Base-by-base conservation (phyloP, 2,888 invertebrate genomes). In the Augochlorella aurata region DNA sequence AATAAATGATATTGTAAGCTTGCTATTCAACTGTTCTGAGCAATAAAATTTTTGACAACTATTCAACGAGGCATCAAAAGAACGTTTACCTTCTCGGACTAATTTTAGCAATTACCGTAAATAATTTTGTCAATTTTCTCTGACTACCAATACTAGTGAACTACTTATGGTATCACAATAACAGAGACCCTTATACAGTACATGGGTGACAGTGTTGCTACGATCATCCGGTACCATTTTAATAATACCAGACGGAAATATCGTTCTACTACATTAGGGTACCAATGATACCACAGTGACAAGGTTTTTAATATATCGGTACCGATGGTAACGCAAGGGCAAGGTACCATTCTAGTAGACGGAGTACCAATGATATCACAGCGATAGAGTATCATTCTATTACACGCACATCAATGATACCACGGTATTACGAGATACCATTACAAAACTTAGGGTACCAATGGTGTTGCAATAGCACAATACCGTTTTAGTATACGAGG, bases 81-180 rank as follows among this genome's bases (percentile, higher is more conserved):
- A 29, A 18, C 63, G 29, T 9, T 29, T 29, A 63, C 63, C 63
- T 63, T 16, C 18, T 9, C 38, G 29, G 9, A 18, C 63, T 63
- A 38, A 38, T 63, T 63, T 38, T 29, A 63, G 16, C 38, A 63
- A 63, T 63, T 49, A 49, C 47, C 38, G 38, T 16, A 16, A 3
- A 63, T 18, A 63, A 63, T 63, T 63, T 63, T 18, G 63, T 63
- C 16, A 18, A 18, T 38, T 29, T 63, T 38, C 16, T 29, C 3
- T 5, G 29, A 38, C 63, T 63, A 63, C 63, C 63, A 7, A 38
- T 38, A 38, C 29, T 63, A 61, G 16, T 61, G 61, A 61, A 29
- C 61, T 61, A 61, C 29, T 61, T 12, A 61, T 61, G 61, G 61
- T 61, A 18, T 63, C 63, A 63, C 63, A 63, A 63, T 63, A 63